Evolutionary conservation across 1,140 invertebrate genomes (phyloP).

Genomic region (Orchestia grillus): DNA sequence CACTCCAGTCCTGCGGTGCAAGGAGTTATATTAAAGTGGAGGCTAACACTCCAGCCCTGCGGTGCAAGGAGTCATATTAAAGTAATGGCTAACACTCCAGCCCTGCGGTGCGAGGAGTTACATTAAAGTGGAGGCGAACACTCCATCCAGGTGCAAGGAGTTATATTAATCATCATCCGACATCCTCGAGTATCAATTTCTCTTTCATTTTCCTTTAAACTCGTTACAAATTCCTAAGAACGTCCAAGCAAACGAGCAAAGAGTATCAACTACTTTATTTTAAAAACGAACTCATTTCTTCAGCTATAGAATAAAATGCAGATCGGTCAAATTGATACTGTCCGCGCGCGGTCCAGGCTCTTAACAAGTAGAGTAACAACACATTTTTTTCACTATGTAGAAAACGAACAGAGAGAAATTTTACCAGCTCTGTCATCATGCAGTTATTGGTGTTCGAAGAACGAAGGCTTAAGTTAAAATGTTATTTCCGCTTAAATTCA

Average conservation of each 20-base stretch:
- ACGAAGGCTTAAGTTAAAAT: too few species aligned
- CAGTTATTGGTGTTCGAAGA: too few species aligned
- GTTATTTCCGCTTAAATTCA: too few species aligned
- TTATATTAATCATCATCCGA: too few species aligned
- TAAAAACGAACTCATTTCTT: background rate
- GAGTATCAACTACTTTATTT: background rate
- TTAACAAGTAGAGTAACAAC: background rate
- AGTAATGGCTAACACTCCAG: too few species aligned
- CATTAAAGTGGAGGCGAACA: slow-evolving; percentile 71
- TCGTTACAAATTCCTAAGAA: background rate
- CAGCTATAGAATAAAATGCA: background rate
- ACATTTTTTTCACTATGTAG: background rate
- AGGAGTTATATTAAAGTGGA: too few species aligned
- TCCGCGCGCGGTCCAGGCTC: background rate
- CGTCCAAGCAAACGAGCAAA: too few species aligned
- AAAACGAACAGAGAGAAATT: background rate
- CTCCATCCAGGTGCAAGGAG: slow-evolving; percentile 82
- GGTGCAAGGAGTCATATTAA: background rate
- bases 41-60: slow-evolving; percentile 89
- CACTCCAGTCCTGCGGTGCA: too few species aligned
- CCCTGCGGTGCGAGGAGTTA: too few species aligned
- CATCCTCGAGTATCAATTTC: too few species aligned
- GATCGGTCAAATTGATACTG: background rate
- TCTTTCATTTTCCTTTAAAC: too few species aligned
- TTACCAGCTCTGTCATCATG: background rate